A percentile compares a stretch with the other conserved stretches of the same genome.
These are phyloP conservation scores for Ischnus inquisitorius DNA, from an alignment of 2,888 invertebrate genomes.

Conservation along the genomic window DNA sequence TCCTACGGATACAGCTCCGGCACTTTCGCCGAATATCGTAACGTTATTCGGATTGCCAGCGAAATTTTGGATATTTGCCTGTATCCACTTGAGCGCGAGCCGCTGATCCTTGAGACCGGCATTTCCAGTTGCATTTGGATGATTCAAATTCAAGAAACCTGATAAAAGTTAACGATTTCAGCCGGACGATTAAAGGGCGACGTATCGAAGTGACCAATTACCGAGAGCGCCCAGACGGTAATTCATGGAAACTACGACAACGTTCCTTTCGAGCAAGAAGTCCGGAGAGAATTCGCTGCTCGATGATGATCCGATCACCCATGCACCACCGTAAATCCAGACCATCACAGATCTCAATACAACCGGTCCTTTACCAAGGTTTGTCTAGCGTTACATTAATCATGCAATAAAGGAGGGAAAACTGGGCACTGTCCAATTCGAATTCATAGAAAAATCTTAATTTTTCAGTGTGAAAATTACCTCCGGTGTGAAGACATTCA, in stretches of 20 bases:
- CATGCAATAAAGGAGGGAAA: not conserved
- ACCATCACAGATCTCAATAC: slow-evolving; percentile 70
- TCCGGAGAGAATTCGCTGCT: slow-evolving; percentile 67
- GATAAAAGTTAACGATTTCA: not conserved
- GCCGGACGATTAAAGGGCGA: not conserved
- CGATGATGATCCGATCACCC: not conserved
- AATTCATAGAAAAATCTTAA: not conserved
- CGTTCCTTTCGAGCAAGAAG: slow-evolving; percentile 74
- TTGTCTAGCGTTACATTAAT: not conserved
- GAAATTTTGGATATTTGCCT: slow-evolving; percentile 86
- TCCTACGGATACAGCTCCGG: slow-evolving; percentile 84
- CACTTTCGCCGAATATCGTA: slow-evolving; percentile 87
- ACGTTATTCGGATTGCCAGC: slow-evolving; percentile 86
- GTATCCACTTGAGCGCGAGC: slow-evolving; percentile 86
- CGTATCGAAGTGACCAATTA: slow-evolving; percentile 47
- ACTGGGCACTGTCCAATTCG: not conserved
- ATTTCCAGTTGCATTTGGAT: slow-evolving; percentile 74
- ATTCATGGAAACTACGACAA: slow-evolving; percentile 74
- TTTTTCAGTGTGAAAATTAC: slow-evolving; percentile 59
- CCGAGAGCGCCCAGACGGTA: slow-evolving; percentile 76
- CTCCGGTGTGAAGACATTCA: slow-evolving; percentile 76
- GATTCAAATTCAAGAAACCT: slow-evolving; percentile 73
- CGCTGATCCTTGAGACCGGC: slow-evolving; percentile 86
- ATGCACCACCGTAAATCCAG: slow-evolving; percentile 74
- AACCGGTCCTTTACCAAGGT: not conserved